Conservation (phyloP, 2,113 vertebrate genomes). For the Oryzias melastigma region DNA sequence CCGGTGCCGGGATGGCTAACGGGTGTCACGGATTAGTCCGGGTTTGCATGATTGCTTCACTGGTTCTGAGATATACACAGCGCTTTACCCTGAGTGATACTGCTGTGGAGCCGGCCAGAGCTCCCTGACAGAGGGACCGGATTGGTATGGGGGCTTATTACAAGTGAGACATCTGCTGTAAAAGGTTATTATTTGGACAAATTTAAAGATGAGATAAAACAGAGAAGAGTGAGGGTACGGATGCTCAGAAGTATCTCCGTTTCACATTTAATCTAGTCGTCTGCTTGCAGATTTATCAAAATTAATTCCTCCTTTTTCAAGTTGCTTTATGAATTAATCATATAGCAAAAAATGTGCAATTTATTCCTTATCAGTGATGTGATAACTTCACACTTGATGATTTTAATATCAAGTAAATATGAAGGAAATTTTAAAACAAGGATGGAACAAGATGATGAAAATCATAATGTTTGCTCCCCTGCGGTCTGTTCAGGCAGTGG, state of each 20-base stretch:
- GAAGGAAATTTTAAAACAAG: neutral
- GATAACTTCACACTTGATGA: neutral
- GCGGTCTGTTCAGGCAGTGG: no score
- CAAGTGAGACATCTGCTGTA: neutral
- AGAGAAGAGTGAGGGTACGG: neutral
- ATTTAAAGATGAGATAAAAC: no score
- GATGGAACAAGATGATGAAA: no score
- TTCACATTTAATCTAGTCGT: neutral
- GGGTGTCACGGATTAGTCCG: slow-evolving; percentile 56
- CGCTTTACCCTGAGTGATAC: slow-evolving; percentile 40
- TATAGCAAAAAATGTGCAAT: neutral
- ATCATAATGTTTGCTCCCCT: no score
- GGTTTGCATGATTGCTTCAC: slow-evolving; percentile 64
- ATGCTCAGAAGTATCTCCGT: neutral
- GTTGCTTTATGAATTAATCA: neutral
- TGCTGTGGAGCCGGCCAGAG: slow-evolving; percentile 18
- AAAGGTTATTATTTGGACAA: no score
- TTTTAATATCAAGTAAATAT: neutral
- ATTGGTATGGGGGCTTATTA: slow-evolving; percentile 27
- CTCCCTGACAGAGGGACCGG: slow-evolving; percentile 25
- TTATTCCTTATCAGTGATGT: neutral
- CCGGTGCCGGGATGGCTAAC: slow-evolving; percentile 49
- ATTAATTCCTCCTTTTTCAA: neutral
- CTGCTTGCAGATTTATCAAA: neutral
- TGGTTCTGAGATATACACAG: slow-evolving; percentile 36